Percentiles rank a stretch among this genome's conserved stretches.
These are phyloP conservation scores for Helicolenus hilgendorfi DNA, from an alignment of 2,797 vertebrate genomes.

Conservation along the genomic window DNA sequence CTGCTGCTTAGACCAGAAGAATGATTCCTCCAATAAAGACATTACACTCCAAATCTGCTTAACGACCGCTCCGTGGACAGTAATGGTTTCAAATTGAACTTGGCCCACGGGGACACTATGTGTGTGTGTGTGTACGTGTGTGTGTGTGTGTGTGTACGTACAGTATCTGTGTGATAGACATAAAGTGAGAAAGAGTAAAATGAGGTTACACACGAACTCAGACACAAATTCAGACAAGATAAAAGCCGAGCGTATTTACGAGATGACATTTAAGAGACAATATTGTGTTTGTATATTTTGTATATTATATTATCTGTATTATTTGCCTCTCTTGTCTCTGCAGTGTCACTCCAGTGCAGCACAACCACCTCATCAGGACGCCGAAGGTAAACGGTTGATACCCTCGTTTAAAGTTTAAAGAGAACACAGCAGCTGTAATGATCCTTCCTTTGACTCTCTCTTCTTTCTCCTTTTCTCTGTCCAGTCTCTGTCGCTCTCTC, in stretches of 20 bases:
- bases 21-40: constrained; percentile 97
- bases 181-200: constrained; percentile 48
- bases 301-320: not conserved
- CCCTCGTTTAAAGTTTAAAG: not conserved
- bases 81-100: constrained; percentile 97
- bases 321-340: not conserved
- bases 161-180: constrained; percentile 39
- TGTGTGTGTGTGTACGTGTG: constrained; percentile 28
- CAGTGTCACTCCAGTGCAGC: constrained; percentile 68
- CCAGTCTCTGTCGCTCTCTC: constrained; percentile 94
- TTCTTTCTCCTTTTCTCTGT: constrained; percentile 2
- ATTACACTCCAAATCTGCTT: constrained; percentile 95
- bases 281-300: constrained; percentile 34
- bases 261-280: constrained; percentile 45
- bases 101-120: constrained; percentile 89
- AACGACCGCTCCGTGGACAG: constrained; percentile 92
- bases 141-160: constrained; percentile 34
- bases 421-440: not conserved
- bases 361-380: constrained; percentile 70
- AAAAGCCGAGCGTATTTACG: constrained; percentile 32
- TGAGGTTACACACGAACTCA: constrained; percentile 50
- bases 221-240: constrained; percentile 54
- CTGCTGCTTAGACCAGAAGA: constrained; percentile 93
- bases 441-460: not conserved
- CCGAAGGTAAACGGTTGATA: constrained; percentile 76